Percentiles rank a stretch among this genome's conserved stretches.
Conservation (phyloP, 2,888 invertebrate species). For the Athrips mouffetella region DNA sequence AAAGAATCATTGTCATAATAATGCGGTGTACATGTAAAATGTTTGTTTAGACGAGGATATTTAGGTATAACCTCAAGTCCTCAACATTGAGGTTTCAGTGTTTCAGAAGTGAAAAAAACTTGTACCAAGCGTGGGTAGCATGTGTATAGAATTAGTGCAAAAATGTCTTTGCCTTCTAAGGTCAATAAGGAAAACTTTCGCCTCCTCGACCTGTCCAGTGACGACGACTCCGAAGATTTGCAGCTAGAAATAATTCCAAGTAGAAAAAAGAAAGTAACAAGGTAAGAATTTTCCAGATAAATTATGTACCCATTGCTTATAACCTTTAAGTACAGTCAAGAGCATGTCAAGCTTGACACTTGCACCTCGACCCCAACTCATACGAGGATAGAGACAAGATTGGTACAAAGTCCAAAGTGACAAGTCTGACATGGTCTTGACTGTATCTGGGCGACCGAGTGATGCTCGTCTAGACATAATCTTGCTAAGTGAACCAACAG, state of each 20-base stretch:
- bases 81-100: not conserved
- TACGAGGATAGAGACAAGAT: no score
- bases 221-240: conserved; percentile 79
- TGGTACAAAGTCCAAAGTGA: no score
- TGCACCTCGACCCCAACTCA: no score
- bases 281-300: conserved; percentile 49
- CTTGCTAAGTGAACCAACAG: no score
- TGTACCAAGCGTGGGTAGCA: conserved; percentile 39
- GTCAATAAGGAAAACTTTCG: conserved; percentile 81
- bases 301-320: not conserved
- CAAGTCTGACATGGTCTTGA: no score
- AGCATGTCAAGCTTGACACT: no score
- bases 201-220: conserved; percentile 79
- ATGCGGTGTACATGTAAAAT: no score
- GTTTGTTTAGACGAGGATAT: not conserved
- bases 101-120: conserved; percentile 20
- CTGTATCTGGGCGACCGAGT: no score
- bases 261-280: conserved; percentile 75
- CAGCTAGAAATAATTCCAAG: conserved; percentile 79
- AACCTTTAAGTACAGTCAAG: not conserved
- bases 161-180: conserved; percentile 64
- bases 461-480: no score
- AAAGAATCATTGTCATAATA: no score
- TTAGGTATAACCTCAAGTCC: not conserved
- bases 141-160: conserved; percentile 40